Evolutionary conservation across 2,888 invertebrate species (phyloP).

Genomic region (Brachylomia viminalis): DNA sequence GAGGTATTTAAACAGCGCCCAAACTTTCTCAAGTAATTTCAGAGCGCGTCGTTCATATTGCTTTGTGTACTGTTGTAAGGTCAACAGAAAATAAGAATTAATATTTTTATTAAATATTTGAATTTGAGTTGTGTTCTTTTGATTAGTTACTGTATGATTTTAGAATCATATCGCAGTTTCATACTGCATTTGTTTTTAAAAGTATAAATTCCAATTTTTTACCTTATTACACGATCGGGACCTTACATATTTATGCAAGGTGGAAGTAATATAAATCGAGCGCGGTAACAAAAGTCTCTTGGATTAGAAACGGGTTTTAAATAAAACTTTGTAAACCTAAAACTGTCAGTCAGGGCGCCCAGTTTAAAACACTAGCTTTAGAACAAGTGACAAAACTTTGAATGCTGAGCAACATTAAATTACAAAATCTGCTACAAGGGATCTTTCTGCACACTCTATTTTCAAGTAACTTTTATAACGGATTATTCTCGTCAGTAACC

Average conservation of each 20-base stretch:
- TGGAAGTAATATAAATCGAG: too few relatives aligned
- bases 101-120: too few relatives aligned
- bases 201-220: too few relatives aligned
- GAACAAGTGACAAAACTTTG: background rate
- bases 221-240: too few relatives aligned
- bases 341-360: background rate
- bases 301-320: conserved; percentile 6
- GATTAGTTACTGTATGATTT: too few relatives aligned
- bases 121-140: too few relatives aligned
- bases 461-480: background rate
- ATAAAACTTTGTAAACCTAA: background rate
- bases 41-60: conserved; percentile 46
- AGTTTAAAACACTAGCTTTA: conserved; percentile 3
- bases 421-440: background rate
- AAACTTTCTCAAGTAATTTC: conserved; percentile 63
- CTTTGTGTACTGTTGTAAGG: conserved; percentile 24
- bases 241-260: too few relatives aligned
- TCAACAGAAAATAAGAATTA: conserved; percentile 1
- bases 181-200: too few relatives aligned
- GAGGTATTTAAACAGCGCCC: conserved; percentile 53
- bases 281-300: background rate
- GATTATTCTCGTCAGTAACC: too few relatives aligned
- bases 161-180: too few relatives aligned
- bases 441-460: background rate
- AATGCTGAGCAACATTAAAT: conserved; percentile 3